Base-by-base conservation (phyloP, 1,140 invertebrate species). In the Drosophila kepulauana region DNA sequence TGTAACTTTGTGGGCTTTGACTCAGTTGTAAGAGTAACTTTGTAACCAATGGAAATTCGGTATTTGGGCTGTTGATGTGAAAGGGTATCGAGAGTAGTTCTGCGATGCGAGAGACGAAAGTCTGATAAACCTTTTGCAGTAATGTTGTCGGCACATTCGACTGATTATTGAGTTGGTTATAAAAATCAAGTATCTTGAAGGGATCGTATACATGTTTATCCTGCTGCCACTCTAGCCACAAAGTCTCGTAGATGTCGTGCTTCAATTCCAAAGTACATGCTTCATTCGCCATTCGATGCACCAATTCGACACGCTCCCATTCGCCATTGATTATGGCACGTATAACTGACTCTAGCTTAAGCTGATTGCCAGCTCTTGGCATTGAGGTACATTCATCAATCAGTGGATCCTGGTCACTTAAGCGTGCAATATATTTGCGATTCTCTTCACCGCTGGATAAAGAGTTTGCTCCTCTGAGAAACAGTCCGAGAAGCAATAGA, bases 171-270 rank as follows among this genome's bases (percentile, higher is more conserved):
- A 89, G 62, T n/a, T 81, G 38, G 2, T 48, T 43, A n/a, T 81
- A 71, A 13, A 89, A 89, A 5, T 85, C 72, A 3, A 89, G 16
- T 11, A 89, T 43, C 38, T 71, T 66, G 0, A 52, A 7, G 1
- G 86, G 81, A 70, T 89, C 57, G 25, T 90, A 79, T 41, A 81
- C 67, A 48, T 81, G 78, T 13, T 71, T 73, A 7, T 71, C 85
- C 13, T 76, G 78, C 57, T 85, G 81, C n/a, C 89, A 16, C 25
- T 89, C 81, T 48, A 75, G 67, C 85, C 85, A 89, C 11, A 89
- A 35, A 1, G 72, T 86, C 3, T 72, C 4, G n/a, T 13, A 43
- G 41, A 43, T 13, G 0, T 11, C 85, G 15, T 56, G 41, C 4
- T 13, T 43, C 41, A 43, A 13, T 43, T 43, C 41, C 41, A 43